A percentile compares a stretch with the other conserved stretches of the same genome.
Conservation (phyloP, 2,113 vertebrate genomes). For the Sitta europaea region DNA sequence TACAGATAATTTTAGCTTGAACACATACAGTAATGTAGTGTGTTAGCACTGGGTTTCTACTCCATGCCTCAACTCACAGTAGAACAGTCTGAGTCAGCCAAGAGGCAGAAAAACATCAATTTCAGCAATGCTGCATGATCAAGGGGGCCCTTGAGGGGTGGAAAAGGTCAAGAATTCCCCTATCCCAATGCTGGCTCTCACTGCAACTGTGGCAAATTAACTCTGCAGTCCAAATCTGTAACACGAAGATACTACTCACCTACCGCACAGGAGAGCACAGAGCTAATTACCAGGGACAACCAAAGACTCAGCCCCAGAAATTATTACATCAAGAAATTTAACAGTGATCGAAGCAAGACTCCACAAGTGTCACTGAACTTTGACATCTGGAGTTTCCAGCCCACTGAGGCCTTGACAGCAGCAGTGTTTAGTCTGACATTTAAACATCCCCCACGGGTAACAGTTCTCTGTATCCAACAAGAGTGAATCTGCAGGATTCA, state of each 20-base stretch:
- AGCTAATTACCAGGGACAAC: neutral
- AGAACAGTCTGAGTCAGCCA: slow-evolving; percentile 27
- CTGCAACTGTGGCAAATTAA: slow-evolving; percentile 4
- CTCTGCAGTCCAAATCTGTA: neutral
- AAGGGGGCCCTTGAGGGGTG: slow-evolving; percentile 23
- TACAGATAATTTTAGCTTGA: neutral
- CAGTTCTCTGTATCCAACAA: neutral
- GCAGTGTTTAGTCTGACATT: neutral
- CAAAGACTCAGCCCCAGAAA: neutral
- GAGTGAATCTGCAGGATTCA: neutral
- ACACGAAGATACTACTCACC: neutral
- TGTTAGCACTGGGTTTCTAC: neutral
- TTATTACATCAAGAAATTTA: neutral
- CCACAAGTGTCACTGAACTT: slow-evolving; percentile 9
- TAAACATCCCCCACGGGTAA: neutral
- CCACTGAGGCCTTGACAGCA: neutral
- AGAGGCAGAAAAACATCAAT: slow-evolving; percentile 44
- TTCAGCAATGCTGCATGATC: slow-evolving; percentile 1
- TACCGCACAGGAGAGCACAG: neutral
- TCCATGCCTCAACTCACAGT: neutral
- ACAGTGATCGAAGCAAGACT: neutral
- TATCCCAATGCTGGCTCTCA: neutral
- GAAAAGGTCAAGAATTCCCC: slow-evolving; percentile 47
- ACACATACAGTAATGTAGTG: neutral
- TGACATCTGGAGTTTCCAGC: slow-evolving; percentile 7